Conservation (phyloP, 2,797 vertebrate genomes). For the Clarias laeviceps region DNA sequence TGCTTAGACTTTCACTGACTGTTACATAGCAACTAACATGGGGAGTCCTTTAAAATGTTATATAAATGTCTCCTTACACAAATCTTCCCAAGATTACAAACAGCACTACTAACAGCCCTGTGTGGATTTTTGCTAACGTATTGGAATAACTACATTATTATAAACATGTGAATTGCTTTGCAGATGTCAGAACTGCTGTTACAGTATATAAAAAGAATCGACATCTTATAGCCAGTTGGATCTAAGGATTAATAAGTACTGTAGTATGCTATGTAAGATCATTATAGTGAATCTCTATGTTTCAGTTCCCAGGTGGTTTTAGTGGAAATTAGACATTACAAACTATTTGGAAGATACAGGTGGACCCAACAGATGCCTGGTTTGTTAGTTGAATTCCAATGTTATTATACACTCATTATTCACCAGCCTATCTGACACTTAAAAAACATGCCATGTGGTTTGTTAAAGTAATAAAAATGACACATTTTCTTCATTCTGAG, state of each 20-base stretch:
- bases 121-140: not conserved
- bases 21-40: slow-evolving; percentile 11
- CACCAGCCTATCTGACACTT: not conserved
- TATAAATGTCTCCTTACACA: not conserved
- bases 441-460: too few relatives aligned
- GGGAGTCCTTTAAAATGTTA: not conserved
- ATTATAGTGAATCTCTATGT: not conserved
- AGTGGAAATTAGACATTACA: not conserved
- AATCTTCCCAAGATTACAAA: not conserved
- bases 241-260: not conserved
- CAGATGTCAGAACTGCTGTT: not conserved
- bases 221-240: not conserved
- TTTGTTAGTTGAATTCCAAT: not conserved
- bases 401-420: not conserved
- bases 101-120: not conserved
- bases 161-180: not conserved
- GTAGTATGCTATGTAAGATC: not conserved
- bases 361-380: not conserved
- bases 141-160: not conserved
- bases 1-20: not conserved
- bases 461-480: too few relatives aligned
- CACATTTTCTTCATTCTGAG: not conserved
- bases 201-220: not conserved
- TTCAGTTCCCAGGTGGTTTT: not conserved
- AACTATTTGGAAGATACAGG: not conserved